phyloP scores from a whole-genome alignment of 2,888 invertebrate genomes.

The Gibbula magus region DNA sequence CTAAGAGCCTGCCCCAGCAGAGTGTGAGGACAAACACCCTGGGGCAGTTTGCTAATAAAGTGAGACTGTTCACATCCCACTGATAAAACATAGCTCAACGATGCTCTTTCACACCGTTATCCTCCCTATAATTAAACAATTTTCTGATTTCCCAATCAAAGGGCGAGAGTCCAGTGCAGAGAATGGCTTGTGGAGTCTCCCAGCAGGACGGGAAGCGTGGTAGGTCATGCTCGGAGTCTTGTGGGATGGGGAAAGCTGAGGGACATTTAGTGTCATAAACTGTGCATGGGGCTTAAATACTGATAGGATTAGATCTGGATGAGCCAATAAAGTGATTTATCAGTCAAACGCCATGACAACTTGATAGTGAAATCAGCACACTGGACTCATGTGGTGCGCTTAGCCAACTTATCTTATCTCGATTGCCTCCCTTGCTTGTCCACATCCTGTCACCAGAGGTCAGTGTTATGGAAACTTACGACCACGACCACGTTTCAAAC shows the following conservation, averaged over 20 bases:
- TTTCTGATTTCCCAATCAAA: slow-evolving; percentile 20
- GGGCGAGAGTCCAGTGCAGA: background rate
- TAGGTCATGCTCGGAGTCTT: background rate
- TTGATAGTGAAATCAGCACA: slow-evolving; percentile 6
- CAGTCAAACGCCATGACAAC: slow-evolving; percentile 22
- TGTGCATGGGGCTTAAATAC: background rate
- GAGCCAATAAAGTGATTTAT: slow-evolving; percentile 24
- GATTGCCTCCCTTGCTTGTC: slow-evolving; percentile 14
- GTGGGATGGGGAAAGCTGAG: background rate
- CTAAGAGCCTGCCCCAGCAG: too few relatives aligned
- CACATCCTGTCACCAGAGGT: slow-evolving; percentile 25
- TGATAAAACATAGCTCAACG: background rate
- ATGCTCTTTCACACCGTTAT: background rate
- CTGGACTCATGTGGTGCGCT: background rate
- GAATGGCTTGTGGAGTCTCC: background rate
- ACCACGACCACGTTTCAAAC: too few relatives aligned
- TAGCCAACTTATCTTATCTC: slow-evolving; percentile 13
- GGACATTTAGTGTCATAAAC: background rate
- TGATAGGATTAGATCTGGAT: slow-evolving; percentile 14
- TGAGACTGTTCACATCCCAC: background rate
- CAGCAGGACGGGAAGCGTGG: background rate
- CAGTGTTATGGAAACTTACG: background rate
- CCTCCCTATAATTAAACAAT: slow-evolving; percentile 16
- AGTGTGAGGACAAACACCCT: background rate
- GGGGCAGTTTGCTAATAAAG: slow-evolving; percentile 12